Evolutionary conservation across 2,888 invertebrate species (phyloP), one percentile per base, ranked within the genome.

Genomic region (Plagodis dolabraria): DNA sequence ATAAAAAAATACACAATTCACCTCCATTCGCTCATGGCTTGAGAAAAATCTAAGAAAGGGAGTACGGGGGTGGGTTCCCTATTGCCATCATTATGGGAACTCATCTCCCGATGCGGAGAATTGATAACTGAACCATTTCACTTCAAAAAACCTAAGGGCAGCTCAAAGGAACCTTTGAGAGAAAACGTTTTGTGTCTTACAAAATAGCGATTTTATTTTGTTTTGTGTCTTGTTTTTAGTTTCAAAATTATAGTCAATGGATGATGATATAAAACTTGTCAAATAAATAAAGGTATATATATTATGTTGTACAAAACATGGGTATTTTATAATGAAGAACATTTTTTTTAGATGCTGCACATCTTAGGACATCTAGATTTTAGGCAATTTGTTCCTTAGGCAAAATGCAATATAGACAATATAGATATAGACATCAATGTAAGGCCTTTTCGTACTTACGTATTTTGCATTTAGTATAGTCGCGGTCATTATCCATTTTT

Each of bases 51-150:
- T 50, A 57, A 63, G 70, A 74, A 65, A 64, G 66, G 74, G 73
- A 69, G 71, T 67, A 51, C 48, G 59, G 68, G 71, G 70, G 72
- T 61, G 75, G 79, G 79, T 68, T 72, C 77, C 70, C 78, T 87
- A 90, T 90, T 90, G 88, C 85, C 89, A 84, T 89, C 89, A 86
- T 90, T 90, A 90, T 81, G 79, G 82, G 83, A 87, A 85, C 86
- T 87, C 88, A 87, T 87, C 87, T 83, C 82, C 77, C 86, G 85
- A 83, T 85, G 85, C 76, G 84, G 80, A 75, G 82, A 85, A 89
- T 87, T 88, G 89, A 89, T 87, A 89, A 87, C 87, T 77, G 83
- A 80, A 82, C 82, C 83, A 70, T 85, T 85, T 80, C 79, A 82
- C 75, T 78, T 75, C 76, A 76, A 73, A 77, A 75, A 77, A 81